Evolutionary conservation across 2,888 invertebrate genomes (phyloP), one percentile per base, ranked within the genome.

Genomic region (Drosophila imparisetae): DNA sequence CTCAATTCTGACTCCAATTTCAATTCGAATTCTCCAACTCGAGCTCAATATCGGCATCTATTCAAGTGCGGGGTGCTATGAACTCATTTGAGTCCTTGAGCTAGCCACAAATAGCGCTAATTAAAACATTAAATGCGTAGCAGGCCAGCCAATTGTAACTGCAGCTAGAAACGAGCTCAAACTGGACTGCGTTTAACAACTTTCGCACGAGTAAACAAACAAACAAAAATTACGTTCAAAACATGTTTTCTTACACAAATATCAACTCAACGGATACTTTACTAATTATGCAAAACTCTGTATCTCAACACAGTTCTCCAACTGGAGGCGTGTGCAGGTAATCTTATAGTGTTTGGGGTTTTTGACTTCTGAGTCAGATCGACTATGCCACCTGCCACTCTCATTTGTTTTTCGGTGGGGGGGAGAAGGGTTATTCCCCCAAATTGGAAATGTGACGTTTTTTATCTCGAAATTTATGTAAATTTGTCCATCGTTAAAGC

Each of bases 61-160:
- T 73, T 73, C 66, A 75, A 80, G 58, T 38, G 66, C 57, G 75
- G 61, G 38, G 72, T 69, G 66, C 78, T 71, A 55, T 75, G 80
- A 81, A 75, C 75, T 53, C 54, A 63, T 21, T 52, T 21, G 27
- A 60, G 70, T 86, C 90, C 86, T 83, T 86, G 89, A 60, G 66
- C 24, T 49, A 7, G 66, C 67, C 54, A 49, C 68, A 80, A 79
- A 75, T 68, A 73, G 68, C 72, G 79, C 77, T 85, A 90, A 86
- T 86, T 86, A 90, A 88, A 83, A 85, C 88, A 88, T 81, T 76
- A 78, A 83, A 83, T 83, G 81, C 86, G 83, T 81, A 79, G 59
- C 78, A 61, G 72, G 68, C 71, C 57, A 53, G 53, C 62, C 38
- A 61, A 78, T 50, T 64, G 50, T 53, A 76, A 72, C 59, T 66